These are phyloP conservation scores for Hippocampus kuda DNA, from an alignment of 2,797 vertebrate genomes.

Conservation along the genomic window DNA sequence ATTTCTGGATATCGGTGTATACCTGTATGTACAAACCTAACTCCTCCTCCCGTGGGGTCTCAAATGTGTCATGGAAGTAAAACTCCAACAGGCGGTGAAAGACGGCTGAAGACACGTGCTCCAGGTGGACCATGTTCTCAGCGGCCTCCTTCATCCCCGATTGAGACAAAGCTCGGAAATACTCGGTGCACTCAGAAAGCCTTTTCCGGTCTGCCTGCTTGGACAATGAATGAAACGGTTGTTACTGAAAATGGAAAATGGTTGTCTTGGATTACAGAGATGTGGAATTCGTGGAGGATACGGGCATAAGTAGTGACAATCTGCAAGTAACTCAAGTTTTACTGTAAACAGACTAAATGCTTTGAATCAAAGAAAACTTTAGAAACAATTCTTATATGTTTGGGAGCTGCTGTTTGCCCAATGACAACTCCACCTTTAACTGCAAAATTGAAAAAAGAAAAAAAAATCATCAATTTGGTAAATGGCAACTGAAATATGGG, in stretches of 20 bases:
- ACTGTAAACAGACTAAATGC: too few relatives aligned
- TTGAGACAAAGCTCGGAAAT: slow-evolving; percentile 65
- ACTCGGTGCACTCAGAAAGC: slow-evolving; percentile 63
- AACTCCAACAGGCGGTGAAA: slow-evolving; percentile 68
- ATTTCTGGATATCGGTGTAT: background rate
- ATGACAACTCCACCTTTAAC: too few relatives aligned
- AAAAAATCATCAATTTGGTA: too few relatives aligned
- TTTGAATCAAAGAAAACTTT: background rate
- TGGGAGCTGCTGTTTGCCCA: background rate
- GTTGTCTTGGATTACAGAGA: background rate
- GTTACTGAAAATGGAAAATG: too few relatives aligned
- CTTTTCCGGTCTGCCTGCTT: slow-evolving; percentile 56
- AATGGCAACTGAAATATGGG: too few relatives aligned
- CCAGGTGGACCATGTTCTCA: slow-evolving; percentile 55
- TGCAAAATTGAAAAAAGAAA: too few relatives aligned
- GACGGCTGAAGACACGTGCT: slow-evolving; percentile 57
- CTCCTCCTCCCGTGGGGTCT: slow-evolving; percentile 48
- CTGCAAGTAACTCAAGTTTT: too few relatives aligned
- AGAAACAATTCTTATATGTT: background rate
- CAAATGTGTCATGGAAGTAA: slow-evolving; percentile 56
- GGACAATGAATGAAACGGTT: slow-evolving; percentile 6
- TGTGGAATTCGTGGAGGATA: too few relatives aligned
- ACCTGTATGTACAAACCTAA: slow-evolving; percentile 60
- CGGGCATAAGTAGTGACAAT: too few relatives aligned
- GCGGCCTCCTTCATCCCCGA: slow-evolving; percentile 69